These are phyloP conservation scores for Chironomus riparius DNA, from an alignment of 2,888 invertebrate species.

Conservation along the genomic window DNA sequence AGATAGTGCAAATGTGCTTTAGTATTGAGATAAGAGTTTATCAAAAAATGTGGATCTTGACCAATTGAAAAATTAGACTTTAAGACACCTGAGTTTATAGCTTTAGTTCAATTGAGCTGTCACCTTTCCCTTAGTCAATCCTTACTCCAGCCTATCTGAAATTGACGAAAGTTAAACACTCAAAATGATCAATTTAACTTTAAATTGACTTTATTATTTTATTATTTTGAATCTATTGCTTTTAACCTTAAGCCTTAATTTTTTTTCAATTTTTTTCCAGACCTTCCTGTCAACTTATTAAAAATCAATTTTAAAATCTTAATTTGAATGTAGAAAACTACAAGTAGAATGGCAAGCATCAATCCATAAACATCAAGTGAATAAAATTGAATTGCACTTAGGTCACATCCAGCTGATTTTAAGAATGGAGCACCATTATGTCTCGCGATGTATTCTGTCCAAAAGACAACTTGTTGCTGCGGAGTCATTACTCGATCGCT, in stretches of 20 bases:
- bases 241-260: too few species aligned
- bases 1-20: too few species aligned
- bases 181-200: too few species aligned
- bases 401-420: not conserved
- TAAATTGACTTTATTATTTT: too few species aligned
- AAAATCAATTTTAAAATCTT: not conserved
- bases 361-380: not conserved
- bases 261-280: not conserved
- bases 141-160: too few species aligned
- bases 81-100: too few species aligned
- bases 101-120: too few species aligned
- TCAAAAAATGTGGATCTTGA: not conserved
- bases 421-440: conserved; percentile 29
- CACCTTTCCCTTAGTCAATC: too few species aligned
- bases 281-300: not conserved
- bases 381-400: not conserved
- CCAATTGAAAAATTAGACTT: not conserved
- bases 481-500: conserved; percentile 28
- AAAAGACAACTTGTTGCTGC: conserved; percentile 29
- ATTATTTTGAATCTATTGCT: too few species aligned
- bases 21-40: too few species aligned
- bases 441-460: conserved; percentile 30
- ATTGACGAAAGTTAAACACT: too few species aligned
- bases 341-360: not conserved
- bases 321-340: not conserved